Percentiles rank a stretch among this genome's conserved stretches.
These are phyloP conservation scores for Sebastes fasciatus DNA, from an alignment of 2,113 vertebrate genomes.

Conservation along the genomic window DNA sequence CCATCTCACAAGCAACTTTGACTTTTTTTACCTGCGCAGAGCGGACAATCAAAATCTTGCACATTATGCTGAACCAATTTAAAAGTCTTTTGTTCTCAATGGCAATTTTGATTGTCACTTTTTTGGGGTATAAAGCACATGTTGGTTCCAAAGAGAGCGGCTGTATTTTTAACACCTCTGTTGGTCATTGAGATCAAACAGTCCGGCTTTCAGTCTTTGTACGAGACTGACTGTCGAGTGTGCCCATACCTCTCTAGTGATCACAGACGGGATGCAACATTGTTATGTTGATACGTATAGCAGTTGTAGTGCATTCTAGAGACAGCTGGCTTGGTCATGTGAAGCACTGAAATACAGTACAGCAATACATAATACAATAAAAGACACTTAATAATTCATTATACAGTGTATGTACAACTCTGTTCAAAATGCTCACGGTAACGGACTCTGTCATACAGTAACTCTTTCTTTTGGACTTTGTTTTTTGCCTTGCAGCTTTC, in stretches of 20 bases:
- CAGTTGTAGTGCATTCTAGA: slow-evolving; percentile 73
- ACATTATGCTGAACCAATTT: slow-evolving; percentile 60
- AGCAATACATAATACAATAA: slow-evolving; percentile 77
- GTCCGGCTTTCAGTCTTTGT: slow-evolving; percentile 38
- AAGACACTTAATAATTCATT: slow-evolving; percentile 73
- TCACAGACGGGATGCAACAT: slow-evolving; percentile 52
- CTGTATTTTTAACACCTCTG: slow-evolving; percentile 39
- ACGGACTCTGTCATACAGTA: slow-evolving; percentile 23
- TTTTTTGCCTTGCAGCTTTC: slow-evolving; percentile 40
- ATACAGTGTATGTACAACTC: slow-evolving; percentile 84
- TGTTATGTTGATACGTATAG: slow-evolving; percentile 56
- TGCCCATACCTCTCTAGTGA: slow-evolving; percentile 56
- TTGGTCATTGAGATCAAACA: slow-evolving; percentile 43
- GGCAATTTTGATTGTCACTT: slow-evolving; percentile 82
- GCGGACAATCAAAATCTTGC: slow-evolving; percentile 67
- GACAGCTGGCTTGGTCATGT: slow-evolving; percentile 74
- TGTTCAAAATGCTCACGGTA: slow-evolving; percentile 68
- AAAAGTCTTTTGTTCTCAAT: slow-evolving; percentile 58
- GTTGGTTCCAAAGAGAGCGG: slow-evolving; percentile 72
- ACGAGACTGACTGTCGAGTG: slow-evolving; percentile 18
- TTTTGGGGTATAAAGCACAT: slow-evolving; percentile 76
- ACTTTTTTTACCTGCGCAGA: slow-evolving; percentile 44
- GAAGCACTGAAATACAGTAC: slow-evolving; percentile 72
- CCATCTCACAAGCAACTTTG: slow-evolving; percentile 57
- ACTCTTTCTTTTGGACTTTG: slow-evolving; percentile 51